Conservation (phyloP, 2,888 invertebrate species). For the Caenorhabditis sp. region DNA sequence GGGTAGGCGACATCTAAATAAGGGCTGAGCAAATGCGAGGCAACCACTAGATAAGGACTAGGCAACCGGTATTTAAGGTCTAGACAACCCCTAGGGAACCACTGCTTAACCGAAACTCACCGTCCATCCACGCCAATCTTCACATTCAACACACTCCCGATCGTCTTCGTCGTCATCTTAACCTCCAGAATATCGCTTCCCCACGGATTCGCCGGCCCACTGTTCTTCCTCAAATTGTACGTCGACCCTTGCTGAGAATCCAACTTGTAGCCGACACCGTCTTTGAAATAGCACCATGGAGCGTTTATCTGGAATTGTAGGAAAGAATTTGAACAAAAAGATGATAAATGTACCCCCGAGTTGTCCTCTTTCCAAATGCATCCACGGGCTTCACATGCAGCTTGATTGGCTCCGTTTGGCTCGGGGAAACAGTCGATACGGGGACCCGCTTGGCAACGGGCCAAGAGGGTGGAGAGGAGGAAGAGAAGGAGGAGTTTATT, state of each 20-base stretch:
- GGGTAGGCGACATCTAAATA: no score
- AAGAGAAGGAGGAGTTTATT: constrained; percentile 37
- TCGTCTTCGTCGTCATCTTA: constrained; percentile 58
- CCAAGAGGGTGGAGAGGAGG: constrained; percentile 28
- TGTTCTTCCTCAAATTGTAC: constrained; percentile 64
- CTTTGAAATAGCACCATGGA: constrained; percentile 74
- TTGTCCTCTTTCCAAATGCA: constrained; percentile 71
- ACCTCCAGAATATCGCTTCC: constrained; percentile 68
- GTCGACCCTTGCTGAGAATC: constrained; percentile 48
- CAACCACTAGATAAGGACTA: no score
- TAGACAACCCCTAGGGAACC: no score
- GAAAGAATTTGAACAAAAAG: background rate
- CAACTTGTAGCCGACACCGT: constrained; percentile 72
- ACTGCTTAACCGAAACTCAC: constrained; percentile 1
- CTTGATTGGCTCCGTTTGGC: constrained; percentile 66
- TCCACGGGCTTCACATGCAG: constrained; percentile 74
- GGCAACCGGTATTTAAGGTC: no score
- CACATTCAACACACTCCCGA: constrained; percentile 73
- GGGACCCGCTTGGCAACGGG: constrained; percentile 16
- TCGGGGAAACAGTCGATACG: constrained; percentile 78
- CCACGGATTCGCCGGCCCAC: constrained; percentile 73
- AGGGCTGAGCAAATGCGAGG: no score
- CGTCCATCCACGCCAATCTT: constrained; percentile 65
- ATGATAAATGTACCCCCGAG: constrained; percentile 11
- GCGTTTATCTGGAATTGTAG: constrained; percentile 49